Base-by-base conservation (phyloP, 2,888 invertebrate genomes). In the Epistrophella euchroma region DNA sequence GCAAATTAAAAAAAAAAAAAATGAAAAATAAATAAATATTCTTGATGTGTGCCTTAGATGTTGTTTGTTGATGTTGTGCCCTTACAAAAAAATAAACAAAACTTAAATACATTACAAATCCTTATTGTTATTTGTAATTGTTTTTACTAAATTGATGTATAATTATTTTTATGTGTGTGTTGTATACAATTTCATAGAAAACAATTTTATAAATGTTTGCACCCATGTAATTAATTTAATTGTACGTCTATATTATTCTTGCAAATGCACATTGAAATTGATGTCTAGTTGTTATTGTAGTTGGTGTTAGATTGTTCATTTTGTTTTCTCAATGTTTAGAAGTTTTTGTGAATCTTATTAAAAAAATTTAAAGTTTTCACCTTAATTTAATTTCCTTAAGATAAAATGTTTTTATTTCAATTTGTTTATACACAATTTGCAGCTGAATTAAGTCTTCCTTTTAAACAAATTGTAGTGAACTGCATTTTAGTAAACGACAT, bases 1-100 rank as follows among this genome's bases (percentile, higher is more conserved):
- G 50, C 68, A 73, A 81, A 66, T 75, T 75, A 28, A 60, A 74
- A 62, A 72, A 70, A 75, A 60, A 35, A 66, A n/a, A n/a, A n/a
- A n/a, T n/a, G 4, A 15, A 73, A 47, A 19, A 56, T 1, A 52
- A 17, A 15, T 28, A 15, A 22, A 45, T 82, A 70, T 70, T 58
- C 72, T 82, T 58, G 45, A 85, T 80, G 74, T 86, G 86, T 56
- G 86, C 77, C 73, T 86, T 86, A 70, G 82, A 86, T 82, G 86
- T 86, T 86, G 76, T 77, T 82, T 86, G 74, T 86, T 86, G 75
- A 82, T 86, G 86, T 86, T 86, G 82, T 86, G 77, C 66, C 79
- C 37, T 73, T 77, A 62, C 17, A 35, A 43, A 76, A n/a, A 62
- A 22, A 71, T 52, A 71, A n/a, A 60, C 37, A 73, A 60, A 45